Base-by-base conservation (phyloP, 1,140 invertebrate species). In the Penaeus japonicus region DNA sequence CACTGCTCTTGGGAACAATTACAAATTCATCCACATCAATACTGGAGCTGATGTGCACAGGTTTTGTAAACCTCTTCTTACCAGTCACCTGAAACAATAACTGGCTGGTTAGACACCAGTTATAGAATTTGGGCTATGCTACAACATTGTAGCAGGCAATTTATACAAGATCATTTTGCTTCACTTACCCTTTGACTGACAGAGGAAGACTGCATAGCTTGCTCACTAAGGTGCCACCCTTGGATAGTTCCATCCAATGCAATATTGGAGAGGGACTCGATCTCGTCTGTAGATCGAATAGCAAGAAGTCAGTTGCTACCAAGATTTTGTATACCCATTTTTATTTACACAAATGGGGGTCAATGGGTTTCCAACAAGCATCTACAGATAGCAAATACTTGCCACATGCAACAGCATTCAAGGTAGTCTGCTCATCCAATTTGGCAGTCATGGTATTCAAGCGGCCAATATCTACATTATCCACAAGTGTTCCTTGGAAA, bases 211-310 rank as follows among this genome's bases (percentile, higher is more conserved):
- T 24, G 62, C 27, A 86, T 12, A 1, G 84, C 84, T 53, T 86
- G 75, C 32, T 86, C 32, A 27, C 30, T 55, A 53, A 86, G 75
- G 7, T 80, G 39, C 15, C 30, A 47, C 0, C 84, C 84, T 57
- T 86, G 84, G 32, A 86, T 62, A 20, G 53, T 80, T 27, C 84
- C 84, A 65, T 80, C 59, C 75, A 86, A 59, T 0, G 35, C 10
- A 4, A 86, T 77, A 0, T 39, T 22, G 4, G 22, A 27, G 10
- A 27, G 59, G 2, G 84, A 62, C 10, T 79, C 24, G 17, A 86
- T 12, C 47, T 65, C 27, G 24, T 35, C 84, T 86, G 54, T 2
- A 77, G 59, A n/a, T n/a, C n/a, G n/a, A n/a, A n/a, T n/a, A 18
- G n/a, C 22, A 30, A 83, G 5, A 65, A n/a, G n/a, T n/a, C n/a